Percentiles rank a stretch among this genome's conserved stretches.
These are phyloP conservation scores for Haemorhous mexicanus DNA, from an alignment of 2,113 vertebrate genomes.

Conservation along the genomic window DNA sequence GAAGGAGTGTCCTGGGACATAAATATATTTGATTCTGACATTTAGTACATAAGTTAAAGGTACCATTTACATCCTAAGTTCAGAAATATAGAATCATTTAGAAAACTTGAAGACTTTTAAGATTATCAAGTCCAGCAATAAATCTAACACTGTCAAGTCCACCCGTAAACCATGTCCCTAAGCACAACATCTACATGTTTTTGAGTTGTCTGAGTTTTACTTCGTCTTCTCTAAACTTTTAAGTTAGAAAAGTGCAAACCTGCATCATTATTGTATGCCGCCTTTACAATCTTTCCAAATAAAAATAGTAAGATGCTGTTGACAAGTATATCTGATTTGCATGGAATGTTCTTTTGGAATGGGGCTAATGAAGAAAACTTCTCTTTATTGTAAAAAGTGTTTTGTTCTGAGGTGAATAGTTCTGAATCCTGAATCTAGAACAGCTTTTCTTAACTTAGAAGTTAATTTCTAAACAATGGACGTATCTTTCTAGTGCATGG, in stretches of 20 bases:
- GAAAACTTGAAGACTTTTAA: background rate
- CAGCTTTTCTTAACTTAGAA: background rate
- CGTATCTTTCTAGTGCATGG: fast-evolving
- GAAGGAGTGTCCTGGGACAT: background rate
- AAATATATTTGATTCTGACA: background rate
- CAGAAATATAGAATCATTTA: background rate
- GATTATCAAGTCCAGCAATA: background rate
- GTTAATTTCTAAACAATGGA: background rate
- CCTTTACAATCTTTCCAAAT: background rate
- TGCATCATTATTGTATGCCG: background rate
- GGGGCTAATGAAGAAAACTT: background rate
- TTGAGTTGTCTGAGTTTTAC: background rate
- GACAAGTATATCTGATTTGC: background rate
- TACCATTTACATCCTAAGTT: background rate
- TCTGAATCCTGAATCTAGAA: background rate
- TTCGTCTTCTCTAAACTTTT: background rate
- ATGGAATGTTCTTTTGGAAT: background rate
- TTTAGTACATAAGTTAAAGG: background rate
- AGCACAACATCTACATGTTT: background rate
- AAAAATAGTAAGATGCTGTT: background rate
- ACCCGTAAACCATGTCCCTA: background rate
- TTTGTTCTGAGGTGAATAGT: background rate
- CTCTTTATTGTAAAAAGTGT: background rate
- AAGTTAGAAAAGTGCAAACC: background rate
- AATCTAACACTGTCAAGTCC: fast-evolving